These are phyloP conservation scores for Acrocera orbiculus DNA, from an alignment of 2,888 invertebrate genomes.

Conservation along the genomic window DNA sequence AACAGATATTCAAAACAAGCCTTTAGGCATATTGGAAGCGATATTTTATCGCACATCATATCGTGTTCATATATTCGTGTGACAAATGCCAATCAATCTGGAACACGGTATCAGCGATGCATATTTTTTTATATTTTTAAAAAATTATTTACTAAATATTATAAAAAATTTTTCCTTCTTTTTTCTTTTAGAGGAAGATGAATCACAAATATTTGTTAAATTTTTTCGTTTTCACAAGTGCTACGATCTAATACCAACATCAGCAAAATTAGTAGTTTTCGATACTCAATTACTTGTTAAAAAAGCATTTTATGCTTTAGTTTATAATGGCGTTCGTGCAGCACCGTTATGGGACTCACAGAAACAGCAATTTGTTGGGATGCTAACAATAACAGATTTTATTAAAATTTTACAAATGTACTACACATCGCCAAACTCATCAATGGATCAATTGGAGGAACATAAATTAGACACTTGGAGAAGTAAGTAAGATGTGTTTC, in stretches of 20 bases:
- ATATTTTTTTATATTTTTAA: no score
- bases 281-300: slow-evolving; percentile 96
- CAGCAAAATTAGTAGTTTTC: slow-evolving; percentile 97
- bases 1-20: no score
- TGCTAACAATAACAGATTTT: slow-evolving; percentile 98
- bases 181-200: slow-evolving; percentile 68
- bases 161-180: slow-evolving; percentile 29
- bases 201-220: slow-evolving; percentile 92
- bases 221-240: slow-evolving; percentile 99
- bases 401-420: slow-evolving; percentile 96
- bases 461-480: slow-evolving; percentile 95
- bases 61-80: no score
- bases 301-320: slow-evolving; percentile 97
- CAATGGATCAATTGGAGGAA: slow-evolving; percentile 94
- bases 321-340: slow-evolving; percentile 95
- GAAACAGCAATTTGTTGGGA: slow-evolving; percentile 86
- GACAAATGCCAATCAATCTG: no score
- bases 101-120: no score
- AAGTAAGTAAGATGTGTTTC: slow-evolving; percentile 37
- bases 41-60: no score
- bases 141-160: no score
- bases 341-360: slow-evolving; percentile 95
- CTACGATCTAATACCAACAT: slow-evolving; percentile 98
- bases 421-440: slow-evolving; percentile 80
- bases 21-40: no score